phyloP scores from a whole-genome alignment of 2,888 invertebrate species.

The Litoditis marina region DNA sequence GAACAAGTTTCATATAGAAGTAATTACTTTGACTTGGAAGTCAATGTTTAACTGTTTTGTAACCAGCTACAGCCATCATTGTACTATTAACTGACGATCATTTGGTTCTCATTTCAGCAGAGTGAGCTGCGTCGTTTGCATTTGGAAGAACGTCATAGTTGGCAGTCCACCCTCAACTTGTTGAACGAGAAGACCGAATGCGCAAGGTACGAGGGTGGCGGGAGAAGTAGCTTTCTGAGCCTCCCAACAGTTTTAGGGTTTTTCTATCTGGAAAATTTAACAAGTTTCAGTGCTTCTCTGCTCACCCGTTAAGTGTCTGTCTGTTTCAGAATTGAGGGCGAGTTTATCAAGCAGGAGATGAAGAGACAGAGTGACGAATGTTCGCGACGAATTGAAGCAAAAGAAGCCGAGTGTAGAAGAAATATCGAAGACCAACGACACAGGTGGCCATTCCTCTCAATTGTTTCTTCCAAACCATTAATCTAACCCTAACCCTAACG shows the following conservation, averaged over 20 bases:
- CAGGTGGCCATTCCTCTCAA: slow-evolving; percentile 2
- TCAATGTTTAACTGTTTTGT: too few relatives aligned
- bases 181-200: slow-evolving; percentile 46
- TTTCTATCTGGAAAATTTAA: too few relatives aligned
- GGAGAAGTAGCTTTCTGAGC: too few relatives aligned
- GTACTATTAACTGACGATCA: too few relatives aligned
- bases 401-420: slow-evolving; percentile 45
- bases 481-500: too few relatives aligned
- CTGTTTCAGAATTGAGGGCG: slow-evolving; percentile 32
- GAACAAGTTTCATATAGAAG: not conserved
- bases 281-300: too few relatives aligned
- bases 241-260: too few relatives aligned
- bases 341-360: slow-evolving; percentile 42
- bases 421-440: slow-evolving; percentile 37
- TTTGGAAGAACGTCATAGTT: slow-evolving; percentile 34
- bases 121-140: slow-evolving; percentile 16
- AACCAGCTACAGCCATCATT: too few relatives aligned
- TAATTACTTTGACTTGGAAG: not conserved
- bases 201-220: slow-evolving; percentile 23
- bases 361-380: slow-evolving; percentile 29
- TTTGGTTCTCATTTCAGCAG: slow-evolving; percentile 6
- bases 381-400: slow-evolving; percentile 28
- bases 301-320: too few relatives aligned
- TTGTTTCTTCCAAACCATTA: not conserved
- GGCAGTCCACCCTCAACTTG: slow-evolving; percentile 29